Evolutionary conservation across 1,140 invertebrate species (phyloP).

Genomic region (Drosophila littoralis): DNA sequence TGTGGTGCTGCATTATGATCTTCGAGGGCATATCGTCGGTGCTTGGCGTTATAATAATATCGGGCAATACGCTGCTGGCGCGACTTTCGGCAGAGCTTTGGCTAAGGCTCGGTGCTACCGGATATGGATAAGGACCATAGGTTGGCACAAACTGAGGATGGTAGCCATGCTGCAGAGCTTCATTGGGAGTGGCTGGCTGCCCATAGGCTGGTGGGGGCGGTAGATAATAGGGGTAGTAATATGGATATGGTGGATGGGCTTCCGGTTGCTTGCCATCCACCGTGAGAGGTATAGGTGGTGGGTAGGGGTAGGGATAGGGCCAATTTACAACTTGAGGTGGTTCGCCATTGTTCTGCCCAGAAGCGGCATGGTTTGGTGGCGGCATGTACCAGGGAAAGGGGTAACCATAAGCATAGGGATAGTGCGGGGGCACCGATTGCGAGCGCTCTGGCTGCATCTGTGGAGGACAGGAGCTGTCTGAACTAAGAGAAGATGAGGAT

Average conservation of each 20-base stretch:
- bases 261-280: constrained; percentile 54
- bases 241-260: constrained; percentile 63
- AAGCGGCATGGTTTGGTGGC: constrained; percentile 26
- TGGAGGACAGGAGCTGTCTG: constrained; percentile 61
- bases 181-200: constrained; percentile 20
- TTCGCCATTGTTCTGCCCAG: constrained; percentile 31
- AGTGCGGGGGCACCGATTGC: constrained; percentile 69
- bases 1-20: constrained; percentile 76
- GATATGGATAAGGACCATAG: constrained; percentile 70
- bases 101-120: constrained; percentile 74
- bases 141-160: constrained; percentile 63
- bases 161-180: constrained; percentile 36
- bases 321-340: constrained; percentile 43
- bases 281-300: constrained; percentile 48
- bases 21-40: constrained; percentile 78
- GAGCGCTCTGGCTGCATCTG: constrained; percentile 47
- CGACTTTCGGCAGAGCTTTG: constrained; percentile 70
- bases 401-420: constrained; percentile 75
- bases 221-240: constrained; percentile 74
- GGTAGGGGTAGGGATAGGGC: constrained; percentile 71
- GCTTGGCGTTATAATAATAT: constrained; percentile 80
- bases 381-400: constrained; percentile 76
- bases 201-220: constrained; percentile 61
- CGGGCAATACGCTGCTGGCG: constrained; percentile 73
- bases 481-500: constrained; percentile 75